Evolutionary conservation across 2,113 vertebrate genomes (phyloP).

Genomic region (Corvus moneduloides): DNA sequence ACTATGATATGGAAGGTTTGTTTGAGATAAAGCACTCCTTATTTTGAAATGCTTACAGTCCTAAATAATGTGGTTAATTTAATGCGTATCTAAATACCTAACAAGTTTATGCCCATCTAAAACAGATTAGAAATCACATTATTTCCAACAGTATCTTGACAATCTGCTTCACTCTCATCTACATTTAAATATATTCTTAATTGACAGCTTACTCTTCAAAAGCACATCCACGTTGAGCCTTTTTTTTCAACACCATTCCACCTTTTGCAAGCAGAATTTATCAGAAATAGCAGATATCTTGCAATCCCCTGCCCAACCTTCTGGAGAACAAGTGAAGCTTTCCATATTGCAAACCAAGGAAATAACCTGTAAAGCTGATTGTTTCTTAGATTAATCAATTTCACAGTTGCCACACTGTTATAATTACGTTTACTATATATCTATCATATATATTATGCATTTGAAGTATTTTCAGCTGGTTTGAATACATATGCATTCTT

Average conservation of each 20-base stretch:
- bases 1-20: conserved; percentile 97
- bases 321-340: not conserved
- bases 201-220: not conserved
- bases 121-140: not conserved
- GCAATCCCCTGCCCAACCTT: not conserved
- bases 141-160: not conserved
- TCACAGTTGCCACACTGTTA: not conserved
- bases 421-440: not conserved
- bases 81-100: rapidly evolving
- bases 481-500: not conserved
- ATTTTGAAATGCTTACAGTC: not conserved
- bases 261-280: not conserved
- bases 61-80: not conserved
- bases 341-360: not conserved
- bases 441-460: rapidly evolving
- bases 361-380: not conserved
- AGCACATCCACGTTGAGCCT: not conserved
- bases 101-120: not conserved
- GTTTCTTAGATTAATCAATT: not conserved
- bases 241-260: not conserved
- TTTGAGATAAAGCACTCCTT: not conserved
- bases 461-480: not conserved
- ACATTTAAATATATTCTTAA: not conserved
- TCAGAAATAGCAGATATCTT: not conserved
- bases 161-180: rapidly evolving